These are phyloP conservation scores for Terrapene triunguis DNA, from an alignment of 2,113 vertebrate genomes.

Conservation along the genomic window DNA sequence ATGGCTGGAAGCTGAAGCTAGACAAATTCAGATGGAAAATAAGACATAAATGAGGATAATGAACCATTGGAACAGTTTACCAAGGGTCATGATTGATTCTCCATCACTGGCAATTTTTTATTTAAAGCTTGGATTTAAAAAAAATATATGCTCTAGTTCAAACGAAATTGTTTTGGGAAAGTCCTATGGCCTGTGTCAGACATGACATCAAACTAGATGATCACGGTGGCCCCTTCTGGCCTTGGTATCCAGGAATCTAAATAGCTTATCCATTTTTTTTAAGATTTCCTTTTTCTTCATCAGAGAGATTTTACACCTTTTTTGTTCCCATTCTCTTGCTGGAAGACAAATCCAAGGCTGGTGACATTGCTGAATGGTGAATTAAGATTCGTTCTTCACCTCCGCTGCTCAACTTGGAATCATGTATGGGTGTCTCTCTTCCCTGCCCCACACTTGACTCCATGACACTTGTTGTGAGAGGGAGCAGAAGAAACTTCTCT, in stretches of 20 bases:
- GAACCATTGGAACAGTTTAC: neutral
- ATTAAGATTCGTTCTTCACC: neutral
- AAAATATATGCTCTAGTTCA: neutral
- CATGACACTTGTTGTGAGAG: neutral
- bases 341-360: constrained; percentile 48
- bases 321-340: neutral
- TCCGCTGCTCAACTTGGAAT: constrained; percentile 40
- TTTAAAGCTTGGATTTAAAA: neutral
- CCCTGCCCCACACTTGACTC: constrained; percentile 1
- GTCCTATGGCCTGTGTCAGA: neutral
- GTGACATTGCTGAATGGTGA: constrained; percentile 37
- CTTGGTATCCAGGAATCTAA: neutral
- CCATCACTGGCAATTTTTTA: neutral
- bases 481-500: neutral
- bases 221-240: neutral
- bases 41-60: neutral
- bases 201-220: neutral
- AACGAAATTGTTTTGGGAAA: neutral
- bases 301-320: constrained; percentile 36
- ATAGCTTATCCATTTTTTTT: neutral
- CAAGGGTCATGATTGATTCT: neutral
- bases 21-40: neutral
- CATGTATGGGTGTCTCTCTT: neutral
- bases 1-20: neutral
- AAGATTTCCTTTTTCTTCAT: neutral